Conservation (phyloP, 2,797 vertebrate species). For the Tadarida brasiliensis region DNA sequence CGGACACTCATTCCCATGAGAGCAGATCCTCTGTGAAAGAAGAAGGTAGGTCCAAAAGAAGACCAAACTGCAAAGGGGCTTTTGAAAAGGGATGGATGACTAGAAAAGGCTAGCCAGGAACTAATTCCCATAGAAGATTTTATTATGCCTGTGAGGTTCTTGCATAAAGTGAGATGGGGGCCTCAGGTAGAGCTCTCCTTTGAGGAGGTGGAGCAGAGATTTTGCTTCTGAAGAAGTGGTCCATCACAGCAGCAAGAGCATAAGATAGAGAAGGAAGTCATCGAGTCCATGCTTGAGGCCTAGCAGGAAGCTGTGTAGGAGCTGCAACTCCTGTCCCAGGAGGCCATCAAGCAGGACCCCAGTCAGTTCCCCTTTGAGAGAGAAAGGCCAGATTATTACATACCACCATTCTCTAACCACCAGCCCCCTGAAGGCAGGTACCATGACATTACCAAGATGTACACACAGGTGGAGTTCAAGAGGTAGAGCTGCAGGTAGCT, state of each 20-base stretch:
- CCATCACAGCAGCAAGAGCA: slow-evolving; percentile 91
- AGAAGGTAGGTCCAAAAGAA: slow-evolving; percentile 93
- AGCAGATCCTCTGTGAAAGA: slow-evolving; percentile 93
- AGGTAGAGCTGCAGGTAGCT: slow-evolving; percentile 27
- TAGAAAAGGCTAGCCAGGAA: slow-evolving; percentile 93
- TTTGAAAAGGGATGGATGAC: slow-evolving; percentile 92
- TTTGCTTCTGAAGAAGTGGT: slow-evolving; percentile 94
- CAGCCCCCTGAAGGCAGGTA: slow-evolving; percentile 95
- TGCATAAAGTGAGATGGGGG: slow-evolving; percentile 92
- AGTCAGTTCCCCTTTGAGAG: slow-evolving; percentile 91
- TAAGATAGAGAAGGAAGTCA: slow-evolving; percentile 87
- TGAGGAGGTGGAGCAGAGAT: slow-evolving; percentile 92
- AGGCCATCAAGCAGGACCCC: slow-evolving; percentile 90
- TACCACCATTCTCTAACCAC: slow-evolving; percentile 90
- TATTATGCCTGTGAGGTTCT: slow-evolving; percentile 88
- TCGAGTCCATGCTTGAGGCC: slow-evolving; percentile 89
- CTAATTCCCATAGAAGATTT: slow-evolving; percentile 97
- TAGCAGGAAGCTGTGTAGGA: slow-evolving; percentile 94
- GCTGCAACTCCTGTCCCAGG: slow-evolving; percentile 91
- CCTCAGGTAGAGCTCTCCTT: slow-evolving; percentile 83
- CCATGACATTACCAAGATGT: slow-evolving; percentile 92
- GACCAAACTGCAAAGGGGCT: slow-evolving; percentile 92
- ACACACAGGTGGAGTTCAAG: slow-evolving; percentile 88
- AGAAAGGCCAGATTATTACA: slow-evolving; percentile 90
- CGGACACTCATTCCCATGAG: slow-evolving; percentile 92